phyloP scores from a whole-genome alignment of 2,888 invertebrate species.

The Zhuqinia jingwanae region DNA sequence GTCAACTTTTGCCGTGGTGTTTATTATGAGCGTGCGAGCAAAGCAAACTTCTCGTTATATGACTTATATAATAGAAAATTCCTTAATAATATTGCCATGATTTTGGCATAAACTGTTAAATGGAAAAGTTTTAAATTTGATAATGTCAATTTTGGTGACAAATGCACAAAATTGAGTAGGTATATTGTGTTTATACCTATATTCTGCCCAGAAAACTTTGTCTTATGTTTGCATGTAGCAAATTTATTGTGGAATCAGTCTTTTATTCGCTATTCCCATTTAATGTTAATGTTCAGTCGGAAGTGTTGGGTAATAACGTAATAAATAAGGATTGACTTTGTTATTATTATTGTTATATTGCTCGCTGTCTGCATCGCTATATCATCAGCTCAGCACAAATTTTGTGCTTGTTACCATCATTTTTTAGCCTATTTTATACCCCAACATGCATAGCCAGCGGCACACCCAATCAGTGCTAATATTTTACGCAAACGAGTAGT shows the following conservation, averaged over 20 bases:
- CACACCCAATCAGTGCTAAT: too few species aligned
- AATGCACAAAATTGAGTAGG: not conserved
- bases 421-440: too few species aligned
- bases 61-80: not conserved
- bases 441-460: too few species aligned
- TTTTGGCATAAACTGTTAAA: slow-evolving; percentile 9
- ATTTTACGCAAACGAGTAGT: too few species aligned
- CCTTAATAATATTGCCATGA: not conserved
- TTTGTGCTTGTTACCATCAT: too few species aligned
- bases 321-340: too few species aligned
- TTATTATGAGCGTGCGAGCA: too few species aligned
- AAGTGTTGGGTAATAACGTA: too few species aligned
- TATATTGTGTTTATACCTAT: not conserved
- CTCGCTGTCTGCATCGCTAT: too few species aligned
- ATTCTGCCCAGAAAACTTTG: not conserved
- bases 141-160: slow-evolving; percentile 31
- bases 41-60: not conserved
- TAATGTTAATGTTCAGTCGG: too few species aligned
- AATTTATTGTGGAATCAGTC: not conserved
- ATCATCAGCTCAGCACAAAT: too few species aligned
- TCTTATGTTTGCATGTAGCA: not conserved
- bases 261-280: not conserved
- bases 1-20: not conserved
- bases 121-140: slow-evolving; percentile 25
- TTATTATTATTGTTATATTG: too few species aligned